Evolutionary conservation across 92 coral and sea anemone genomes (phyloP), one percentile per base, ranked within the genome.

Genomic region (Palythoa grandis): DNA sequence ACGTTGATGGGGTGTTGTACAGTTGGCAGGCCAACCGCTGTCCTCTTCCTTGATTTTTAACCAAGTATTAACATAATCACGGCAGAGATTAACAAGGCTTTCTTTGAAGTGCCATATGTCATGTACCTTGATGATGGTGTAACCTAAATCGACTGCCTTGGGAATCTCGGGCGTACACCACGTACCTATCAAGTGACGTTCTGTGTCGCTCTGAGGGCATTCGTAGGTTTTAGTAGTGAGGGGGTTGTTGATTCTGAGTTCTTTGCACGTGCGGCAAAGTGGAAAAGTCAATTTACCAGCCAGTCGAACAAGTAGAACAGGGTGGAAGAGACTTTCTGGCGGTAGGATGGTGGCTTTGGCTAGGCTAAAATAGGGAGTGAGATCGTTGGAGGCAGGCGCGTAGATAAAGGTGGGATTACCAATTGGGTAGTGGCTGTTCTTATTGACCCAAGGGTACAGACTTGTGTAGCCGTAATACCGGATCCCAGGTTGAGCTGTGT

Each of bases 281-380:
- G 87, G 78, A 5, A 83, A 83, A 40, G 72, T 40, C 47, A 79
- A 17, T 15, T 79, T 79, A 16, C 25, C 43, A 10, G 6, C 47
- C 16, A 29, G 16, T 20, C 76, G 74, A 16, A 63, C 75, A 1
- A 79, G 87, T 15, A 83, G 38, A n/a, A 83, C 87, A 52, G 78
- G 87, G 47, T 79, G 79, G 25, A 69, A 83, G 24, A 83, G 70
- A 20, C 72, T 53, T n/a, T 38, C 11, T 6, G 87, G 87, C 0
- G 87, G 70, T n/a, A 23, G 78, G 20, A 83, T 23, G 25, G 74
- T 83, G 66, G 60, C 72, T 13, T 71, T 70, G 3, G 66, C 66
- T 11, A 83, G 58, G 2, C 87, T 65, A 83, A 83, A 83, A 52
- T 65, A 83, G 47, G 13, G 19, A 2, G 60, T 11, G 20, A 71